Evolutionary conservation across 2,797 vertebrate genomes (phyloP), one percentile per base, ranked within the genome.

Genomic region (Falco berigora): DNA sequence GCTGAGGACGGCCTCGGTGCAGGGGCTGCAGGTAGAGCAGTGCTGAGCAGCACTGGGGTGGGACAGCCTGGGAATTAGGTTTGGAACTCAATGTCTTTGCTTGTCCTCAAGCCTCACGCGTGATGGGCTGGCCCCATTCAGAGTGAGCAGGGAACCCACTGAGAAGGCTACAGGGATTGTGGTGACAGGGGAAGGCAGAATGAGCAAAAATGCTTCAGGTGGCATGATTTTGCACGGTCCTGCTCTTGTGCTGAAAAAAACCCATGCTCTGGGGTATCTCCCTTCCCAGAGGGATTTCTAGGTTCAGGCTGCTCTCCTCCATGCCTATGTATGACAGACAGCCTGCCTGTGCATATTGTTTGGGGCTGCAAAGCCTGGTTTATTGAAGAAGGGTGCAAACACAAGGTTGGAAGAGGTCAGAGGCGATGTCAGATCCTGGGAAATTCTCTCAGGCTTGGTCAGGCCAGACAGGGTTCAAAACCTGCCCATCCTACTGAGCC

Each of bases 31-130:
- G 30, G 25, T 50, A 50, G 59, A 73, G 6, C 47, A 56, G 63
- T 2, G 3, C 56, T 28, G 69, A 42, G 56, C 22, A 84, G 49
- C 23, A 12, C 30, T 55, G 66, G 27, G 30, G 24, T 40, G 30
- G 67, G 63, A 72, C 32, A 72, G 47, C 6, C 28, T 50, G 11
- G 38, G 42, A 82, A 38, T 64, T 38, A 18, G 4, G 6, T 55
- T 9, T 79, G 50, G 22, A 56, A 40, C 9, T 46, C 9, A 66
- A 73, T 44, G 25, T 21, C 38, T 59, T 16, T 44, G 62, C 30
- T 84, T 52, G 40, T 56, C 68, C 53, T 63, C 50, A 73, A 17
- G 56, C 3, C 55, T 86, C 36, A 20, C 0, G 0, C 2, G 1
- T 23, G 28, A 28, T 17, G 23, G 9, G 25, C 8, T 83, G 76